phyloP scores from a whole-genome alignment of 1,140 invertebrate species.

The Cydia strobilella region DNA sequence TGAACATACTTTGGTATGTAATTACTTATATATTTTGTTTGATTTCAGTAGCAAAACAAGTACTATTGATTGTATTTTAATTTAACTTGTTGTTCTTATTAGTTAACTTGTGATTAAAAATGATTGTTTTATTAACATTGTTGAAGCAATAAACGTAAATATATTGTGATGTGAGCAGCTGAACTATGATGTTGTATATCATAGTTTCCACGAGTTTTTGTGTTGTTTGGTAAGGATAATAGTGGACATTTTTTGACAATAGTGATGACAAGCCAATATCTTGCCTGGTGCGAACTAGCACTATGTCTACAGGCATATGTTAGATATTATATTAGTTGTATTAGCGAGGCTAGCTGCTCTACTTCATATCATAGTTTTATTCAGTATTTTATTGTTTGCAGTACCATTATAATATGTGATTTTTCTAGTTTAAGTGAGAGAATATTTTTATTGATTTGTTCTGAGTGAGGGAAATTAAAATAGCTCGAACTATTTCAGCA shows the following conservation, averaged over 20 bases:
- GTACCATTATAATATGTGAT: slow-evolving; percentile 69
- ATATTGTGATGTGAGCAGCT: slow-evolving; percentile 22
- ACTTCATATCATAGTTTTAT: slow-evolving; percentile 51
- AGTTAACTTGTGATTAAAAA: neutral
- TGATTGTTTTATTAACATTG: neutral
- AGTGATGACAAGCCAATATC: neutral
- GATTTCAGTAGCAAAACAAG: slow-evolving; percentile 1
- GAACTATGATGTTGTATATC: slow-evolving; percentile 1
- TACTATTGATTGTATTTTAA: slow-evolving; percentile 25
- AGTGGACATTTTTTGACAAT: neutral
- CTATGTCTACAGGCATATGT: neutral
- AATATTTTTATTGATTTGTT: slow-evolving; percentile 75
- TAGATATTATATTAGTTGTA: slow-evolving; percentile 36
- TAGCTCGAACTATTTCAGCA: slow-evolving; percentile 56
- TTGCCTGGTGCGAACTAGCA: neutral
- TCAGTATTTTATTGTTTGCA: slow-evolving; percentile 64
- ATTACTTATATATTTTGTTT: slow-evolving; percentile 19
- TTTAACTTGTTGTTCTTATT: slow-evolving; percentile 7
- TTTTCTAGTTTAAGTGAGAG: slow-evolving; percentile 70
- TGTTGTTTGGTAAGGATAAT: slow-evolving; percentile 11
- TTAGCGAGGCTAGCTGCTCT: slow-evolving; percentile 62
- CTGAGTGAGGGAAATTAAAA: slow-evolving; percentile 68
- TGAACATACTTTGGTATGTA: neutral
- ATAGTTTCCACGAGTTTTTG: neutral
- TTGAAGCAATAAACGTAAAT: slow-evolving; percentile 8